A percentile compares a stretch with the other conserved stretches of the same genome.
Evolutionary conservation across 1,140 invertebrate species (phyloP).

Genomic region (Drosophila punjabiensis): DNA sequence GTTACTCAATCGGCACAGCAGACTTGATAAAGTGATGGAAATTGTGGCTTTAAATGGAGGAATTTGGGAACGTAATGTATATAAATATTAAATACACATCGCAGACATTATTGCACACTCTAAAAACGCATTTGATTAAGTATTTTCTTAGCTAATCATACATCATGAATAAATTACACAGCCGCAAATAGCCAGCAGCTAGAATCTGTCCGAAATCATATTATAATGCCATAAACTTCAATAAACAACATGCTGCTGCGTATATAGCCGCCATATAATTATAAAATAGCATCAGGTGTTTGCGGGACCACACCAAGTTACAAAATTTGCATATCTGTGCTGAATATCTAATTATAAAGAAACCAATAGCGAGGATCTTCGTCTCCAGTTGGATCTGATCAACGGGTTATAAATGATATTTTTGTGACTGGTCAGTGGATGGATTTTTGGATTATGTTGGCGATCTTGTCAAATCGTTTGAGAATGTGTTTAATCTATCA

Average conservation of each 20-base stretch:
- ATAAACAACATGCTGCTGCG: conserved; percentile 34
- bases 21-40: conserved; percentile 5
- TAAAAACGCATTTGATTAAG: not conserved
- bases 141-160: conserved; percentile 19
- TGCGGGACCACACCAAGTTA: conserved; percentile 29
- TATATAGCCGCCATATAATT: conserved; percentile 67
- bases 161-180: conserved; percentile 26
- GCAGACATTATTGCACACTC: not conserved
- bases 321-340: conserved; percentile 49
- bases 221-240: conserved; percentile 60
- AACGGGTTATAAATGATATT: conserved; percentile 57
- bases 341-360: conserved; percentile 44
- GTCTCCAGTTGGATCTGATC: conserved; percentile 34
- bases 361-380: conserved; percentile 26
- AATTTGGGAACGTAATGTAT: not conserved
- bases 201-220: conserved; percentile 53
- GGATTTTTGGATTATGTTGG: conserved; percentile 38
- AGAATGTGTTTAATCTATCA: conserved; percentile 65
- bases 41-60: conserved; percentile 10
- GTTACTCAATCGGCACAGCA: conserved; percentile 54
- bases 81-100: not conserved
- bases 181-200: conserved; percentile 42
- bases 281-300: conserved; percentile 54
- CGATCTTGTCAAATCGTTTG: conserved; percentile 62
- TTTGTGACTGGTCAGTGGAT: conserved; percentile 1